Evolutionary conservation across 1,140 invertebrate genomes (phyloP), one percentile per base, ranked within the genome.

Genomic region (Chelonus insularis): DNA sequence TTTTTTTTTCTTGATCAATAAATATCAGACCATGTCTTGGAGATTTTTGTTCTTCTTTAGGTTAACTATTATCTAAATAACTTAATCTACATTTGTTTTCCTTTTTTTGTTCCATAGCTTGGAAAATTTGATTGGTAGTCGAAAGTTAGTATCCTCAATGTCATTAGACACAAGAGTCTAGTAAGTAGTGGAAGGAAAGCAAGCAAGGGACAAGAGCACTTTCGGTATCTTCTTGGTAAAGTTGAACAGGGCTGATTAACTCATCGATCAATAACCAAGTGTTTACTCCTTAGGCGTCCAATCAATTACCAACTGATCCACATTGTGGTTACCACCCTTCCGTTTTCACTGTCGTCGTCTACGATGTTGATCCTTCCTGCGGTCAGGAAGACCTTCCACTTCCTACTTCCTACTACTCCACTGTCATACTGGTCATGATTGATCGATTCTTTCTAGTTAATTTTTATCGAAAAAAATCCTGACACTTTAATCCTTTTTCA

Each of bases 201-300:
- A 52, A 29, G 25, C 8, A 60, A 25, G 48, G 51, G 36, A 12
- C 37, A 57, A 67, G 61, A 41, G 57, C 16, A 61, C 51, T 48
- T 29, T 32, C 52, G 25, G n/a, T 37, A 48, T 36, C 16, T 1
- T 52, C 36, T 23, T 36, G 32, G 51, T 32, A 34, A 47, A 57
- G 43, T 20, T 48, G 21, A 43, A 25, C 64, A 60, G 65, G 64
- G 59, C 68, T 73, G 72, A 75, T 76, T 72, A 71, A 72, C 76
- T 75, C 75, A 78, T 79, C 76, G 74, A 78, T 79, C 77, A 78
- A 76, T 68, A 68, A 68, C 66, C 55, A 68, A 69, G 70, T 77
- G 71, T 75, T 75, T 73, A 69, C 72, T 72, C 68, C 72, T 69
- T 73, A 66, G 69, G 69, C 67, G 64, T 71, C 68, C 71, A 69